Percentiles rank a stretch among this genome's conserved stretches.
Evolutionary conservation across 2,888 invertebrate genomes (phyloP).

Genomic region (Bimastos eiseni): DNA sequence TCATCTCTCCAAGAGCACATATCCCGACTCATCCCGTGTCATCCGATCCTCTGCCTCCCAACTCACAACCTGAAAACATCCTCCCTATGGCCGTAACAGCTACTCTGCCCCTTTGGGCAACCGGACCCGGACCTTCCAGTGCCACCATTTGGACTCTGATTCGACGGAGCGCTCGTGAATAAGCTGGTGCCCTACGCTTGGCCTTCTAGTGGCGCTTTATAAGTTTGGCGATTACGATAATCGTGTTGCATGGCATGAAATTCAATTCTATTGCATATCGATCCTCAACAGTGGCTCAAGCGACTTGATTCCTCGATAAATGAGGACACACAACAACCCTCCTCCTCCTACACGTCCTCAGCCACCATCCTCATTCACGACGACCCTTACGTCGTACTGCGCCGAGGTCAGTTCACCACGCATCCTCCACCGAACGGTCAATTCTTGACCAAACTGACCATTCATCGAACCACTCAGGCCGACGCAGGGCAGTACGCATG

Average conservation of each 20-base stretch:
- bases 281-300: background rate
- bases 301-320: background rate
- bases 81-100: no score
- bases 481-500: background rate
- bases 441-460: background rate
- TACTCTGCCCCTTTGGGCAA: no score
- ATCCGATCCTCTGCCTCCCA: no score
- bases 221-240: no score
- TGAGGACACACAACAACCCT: background rate
- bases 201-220: no score
- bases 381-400: background rate
- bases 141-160: no score
- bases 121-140: no score
- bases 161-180: no score
- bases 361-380: conserved; percentile 5
- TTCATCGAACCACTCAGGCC: background rate
- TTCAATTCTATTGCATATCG: background rate
- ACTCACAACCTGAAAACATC: no score
- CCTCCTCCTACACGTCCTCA: background rate
- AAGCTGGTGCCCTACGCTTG: no score
- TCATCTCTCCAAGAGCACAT: no score
- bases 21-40: no score
- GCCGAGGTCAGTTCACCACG: background rate
- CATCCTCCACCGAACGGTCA: background rate
- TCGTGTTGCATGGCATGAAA: background rate